phyloP scores from a whole-genome alignment of 2,888 invertebrate genomes.

The Fabriciana adippe region DNA sequence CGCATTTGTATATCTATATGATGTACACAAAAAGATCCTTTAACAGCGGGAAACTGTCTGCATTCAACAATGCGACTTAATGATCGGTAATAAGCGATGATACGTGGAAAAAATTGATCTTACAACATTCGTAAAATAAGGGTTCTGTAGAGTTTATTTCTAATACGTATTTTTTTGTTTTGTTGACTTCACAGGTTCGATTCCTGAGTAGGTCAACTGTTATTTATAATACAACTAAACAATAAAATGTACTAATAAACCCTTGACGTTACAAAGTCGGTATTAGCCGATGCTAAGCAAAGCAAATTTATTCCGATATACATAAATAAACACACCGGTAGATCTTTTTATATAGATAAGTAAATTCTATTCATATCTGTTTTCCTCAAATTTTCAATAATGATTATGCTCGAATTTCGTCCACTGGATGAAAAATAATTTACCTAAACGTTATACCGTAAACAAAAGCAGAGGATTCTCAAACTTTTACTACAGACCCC shows the following conservation, averaged over 20 bases:
- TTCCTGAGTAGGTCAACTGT: not conserved
- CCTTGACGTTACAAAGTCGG: no score
- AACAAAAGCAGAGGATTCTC: not conserved
- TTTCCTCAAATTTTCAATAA: no score
- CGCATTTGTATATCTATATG: not conserved
- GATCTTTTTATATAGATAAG: no score
- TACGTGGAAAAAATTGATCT: slow-evolving; percentile 17
- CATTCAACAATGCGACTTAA: slow-evolving; percentile 31
- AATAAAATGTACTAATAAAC: no score
- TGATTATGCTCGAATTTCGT: no score
- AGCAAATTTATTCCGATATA: no score
- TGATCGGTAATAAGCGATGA: slow-evolving; percentile 34
- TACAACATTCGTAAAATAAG: not conserved
- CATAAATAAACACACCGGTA: no score
- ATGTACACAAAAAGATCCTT: slow-evolving; percentile 13
- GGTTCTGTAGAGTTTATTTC: slow-evolving; percentile 14
- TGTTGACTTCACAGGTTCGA: not conserved
- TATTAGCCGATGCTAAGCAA: no score
- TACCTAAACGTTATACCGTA: no score
- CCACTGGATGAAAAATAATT: no score
- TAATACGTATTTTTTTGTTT: not conserved
- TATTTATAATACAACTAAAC: no score
- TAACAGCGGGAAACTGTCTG: slow-evolving; percentile 38
- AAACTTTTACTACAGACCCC: not conserved
- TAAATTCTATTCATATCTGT: no score